Conservation (phyloP, 2,113 vertebrate species). For the Actenoides hombroni region DNA sequence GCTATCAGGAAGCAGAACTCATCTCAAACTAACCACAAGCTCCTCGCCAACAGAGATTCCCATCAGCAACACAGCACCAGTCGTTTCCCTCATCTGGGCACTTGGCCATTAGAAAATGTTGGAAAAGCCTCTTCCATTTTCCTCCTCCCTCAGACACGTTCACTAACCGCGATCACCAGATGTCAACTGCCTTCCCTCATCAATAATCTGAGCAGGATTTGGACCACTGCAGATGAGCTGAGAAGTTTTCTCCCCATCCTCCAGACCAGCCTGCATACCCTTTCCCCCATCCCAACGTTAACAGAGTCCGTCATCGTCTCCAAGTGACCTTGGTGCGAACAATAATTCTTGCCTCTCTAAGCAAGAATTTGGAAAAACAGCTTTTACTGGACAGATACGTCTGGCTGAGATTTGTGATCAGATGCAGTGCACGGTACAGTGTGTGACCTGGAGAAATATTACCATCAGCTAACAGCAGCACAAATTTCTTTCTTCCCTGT, state of each 20-base stretch:
- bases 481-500: conserved; percentile 37
- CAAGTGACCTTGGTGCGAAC: neutral
- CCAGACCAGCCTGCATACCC: neutral
- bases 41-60: neutral
- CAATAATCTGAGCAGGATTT: neutral
- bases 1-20: neutral
- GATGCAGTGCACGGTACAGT: neutral
- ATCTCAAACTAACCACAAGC: neutral
- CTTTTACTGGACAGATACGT: neutral
- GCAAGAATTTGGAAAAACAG: conserved; percentile 29
- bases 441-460: conserved; percentile 41
- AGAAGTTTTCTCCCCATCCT: neutral
- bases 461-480: conserved; percentile 26
- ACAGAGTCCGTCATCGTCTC: neutral
- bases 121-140: neutral
- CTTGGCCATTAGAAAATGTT: neutral
- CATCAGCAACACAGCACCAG: neutral
- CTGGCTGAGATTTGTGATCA: conserved; percentile 40
- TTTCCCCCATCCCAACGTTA: neutral
- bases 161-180: neutral
- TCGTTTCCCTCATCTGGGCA: accelerated
- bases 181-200: neutral
- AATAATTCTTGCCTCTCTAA: conserved; percentile 1
- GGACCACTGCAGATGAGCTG: neutral
- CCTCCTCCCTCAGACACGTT: neutral